Base-by-base conservation (phyloP, 1,140 invertebrate genomes). In the Harpegnathos saltator region DNA sequence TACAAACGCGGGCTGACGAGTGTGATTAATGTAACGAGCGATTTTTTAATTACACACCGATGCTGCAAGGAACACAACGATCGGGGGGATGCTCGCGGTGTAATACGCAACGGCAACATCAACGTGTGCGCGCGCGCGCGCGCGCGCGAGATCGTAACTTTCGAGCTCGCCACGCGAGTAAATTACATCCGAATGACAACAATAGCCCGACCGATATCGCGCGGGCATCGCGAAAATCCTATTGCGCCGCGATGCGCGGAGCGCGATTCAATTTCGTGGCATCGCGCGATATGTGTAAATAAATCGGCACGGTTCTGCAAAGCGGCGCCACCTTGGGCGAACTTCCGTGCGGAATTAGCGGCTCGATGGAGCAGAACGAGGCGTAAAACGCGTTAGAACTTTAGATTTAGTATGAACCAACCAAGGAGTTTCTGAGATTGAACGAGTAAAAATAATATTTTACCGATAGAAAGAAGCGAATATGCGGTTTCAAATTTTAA, bases 161-260 rank as follows among this genome's bases (percentile, higher is more conserved):
- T 80, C 52, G 66, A 77, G 52, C 65, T 71, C 52, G 65, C 33
- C 75, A 69, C 65, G 69, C 75, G 75, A 80, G 75, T 80, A 80
- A 80, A 80, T 80, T 80, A 80, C 75, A 80, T 80, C 65, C 65
- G 65, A 69, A 80, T 80, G 52, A 80, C 75, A 80, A 80, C 75
- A 80, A 69, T 80, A 80, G 33, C 22, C 65, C 33, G 50, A 19
- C 48, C 50, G 74, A 77, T 69, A 80, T 59, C 75, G 17, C 4
- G 17, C 15, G 22, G 48, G 12, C 58, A 58, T 59, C 65, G 62
- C 48, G 19, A 48, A 65, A 71, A 80, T 80, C 65, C 52, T 52
- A 80, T 80, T 54, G 74, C 19, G 24, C 50, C 59, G 50, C 48
- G 48, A 38, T 38, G 62, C 73, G 52, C 26, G 44, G 26, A 65